phyloP scores from a whole-genome alignment of 2,113 vertebrate genomes.

The Strix uralensis region DNA sequence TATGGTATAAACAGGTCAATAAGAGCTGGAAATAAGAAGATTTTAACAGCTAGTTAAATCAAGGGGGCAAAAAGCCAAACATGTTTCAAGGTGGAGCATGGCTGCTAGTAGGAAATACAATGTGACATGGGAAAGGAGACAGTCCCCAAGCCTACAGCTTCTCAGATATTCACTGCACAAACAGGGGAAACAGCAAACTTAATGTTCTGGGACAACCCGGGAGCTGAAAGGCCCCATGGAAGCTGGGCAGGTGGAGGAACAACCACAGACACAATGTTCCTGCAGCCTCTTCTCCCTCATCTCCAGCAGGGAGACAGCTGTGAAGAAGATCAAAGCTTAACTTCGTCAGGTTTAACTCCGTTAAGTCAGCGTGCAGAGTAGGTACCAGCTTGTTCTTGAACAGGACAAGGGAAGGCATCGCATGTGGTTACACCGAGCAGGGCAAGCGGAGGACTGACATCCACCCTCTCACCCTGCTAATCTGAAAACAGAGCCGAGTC shows the following conservation, averaged over 20 bases:
- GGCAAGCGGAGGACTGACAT: no score
- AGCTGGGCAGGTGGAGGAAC: not conserved
- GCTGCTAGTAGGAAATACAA: not conserved
- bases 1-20: not conserved
- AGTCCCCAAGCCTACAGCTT: not conserved
- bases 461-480: not conserved
- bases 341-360: not conserved
- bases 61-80: not conserved
- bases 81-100: not conserved
- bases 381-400: not conserved
- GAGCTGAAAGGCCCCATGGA: not conserved
- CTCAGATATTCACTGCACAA: not conserved
- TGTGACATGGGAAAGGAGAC: rapidly evolving
- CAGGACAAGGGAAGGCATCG: not conserved
- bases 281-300: not conserved
- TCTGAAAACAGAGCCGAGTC: not conserved
- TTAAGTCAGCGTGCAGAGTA: not conserved
- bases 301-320: not conserved
- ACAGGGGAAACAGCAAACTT: not conserved
- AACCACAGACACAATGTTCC: not conserved
- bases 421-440: not conserved
- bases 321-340: not conserved
- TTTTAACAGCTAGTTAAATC: not conserved
- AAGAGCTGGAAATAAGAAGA: not conserved
- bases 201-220: not conserved